phyloP scores from a whole-genome alignment of 2,113 vertebrate species.

The Neoarius graeffei region DNA sequence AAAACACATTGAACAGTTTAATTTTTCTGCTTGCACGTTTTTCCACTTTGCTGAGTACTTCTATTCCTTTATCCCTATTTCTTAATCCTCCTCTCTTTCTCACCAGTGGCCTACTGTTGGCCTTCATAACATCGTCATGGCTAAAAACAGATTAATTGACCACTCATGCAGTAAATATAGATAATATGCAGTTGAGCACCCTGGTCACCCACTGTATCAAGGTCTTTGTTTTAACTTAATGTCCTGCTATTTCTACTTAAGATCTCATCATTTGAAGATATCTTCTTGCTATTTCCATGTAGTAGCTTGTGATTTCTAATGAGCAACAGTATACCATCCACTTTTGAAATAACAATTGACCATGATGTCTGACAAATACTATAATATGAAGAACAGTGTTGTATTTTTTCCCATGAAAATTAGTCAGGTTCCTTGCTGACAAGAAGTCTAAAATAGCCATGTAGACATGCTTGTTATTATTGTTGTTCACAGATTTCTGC shows the following conservation, averaged over 20 bases:
- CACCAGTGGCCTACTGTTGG: background rate
- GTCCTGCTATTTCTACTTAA: background rate
- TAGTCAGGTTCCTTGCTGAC: background rate
- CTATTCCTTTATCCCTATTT: background rate
- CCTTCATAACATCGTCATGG: background rate
- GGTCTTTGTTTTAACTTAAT: background rate
- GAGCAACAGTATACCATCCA: background rate
- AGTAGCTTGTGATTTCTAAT: background rate
- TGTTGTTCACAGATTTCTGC: no score
- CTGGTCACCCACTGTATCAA: background rate
- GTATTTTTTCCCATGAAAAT: background rate
- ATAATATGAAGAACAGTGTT: no score
- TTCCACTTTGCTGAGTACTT: slow-evolving; percentile 16
- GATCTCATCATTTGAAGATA: background rate
- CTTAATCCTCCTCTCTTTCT: background rate
- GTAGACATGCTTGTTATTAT: background rate
- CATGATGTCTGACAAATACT: no score
- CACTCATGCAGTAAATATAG: slow-evolving; percentile 25
- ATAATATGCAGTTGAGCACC: background rate
- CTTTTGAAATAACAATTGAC: no score
- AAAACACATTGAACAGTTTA: slow-evolving; percentile 27
- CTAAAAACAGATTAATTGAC: slow-evolving; percentile 30
- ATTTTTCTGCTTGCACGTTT: slow-evolving; percentile 19
- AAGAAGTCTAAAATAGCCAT: no score
- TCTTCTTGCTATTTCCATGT: background rate